Base-by-base conservation (phyloP, 2,888 invertebrate genomes). In the Pyrrhosoma nymphula region DNA sequence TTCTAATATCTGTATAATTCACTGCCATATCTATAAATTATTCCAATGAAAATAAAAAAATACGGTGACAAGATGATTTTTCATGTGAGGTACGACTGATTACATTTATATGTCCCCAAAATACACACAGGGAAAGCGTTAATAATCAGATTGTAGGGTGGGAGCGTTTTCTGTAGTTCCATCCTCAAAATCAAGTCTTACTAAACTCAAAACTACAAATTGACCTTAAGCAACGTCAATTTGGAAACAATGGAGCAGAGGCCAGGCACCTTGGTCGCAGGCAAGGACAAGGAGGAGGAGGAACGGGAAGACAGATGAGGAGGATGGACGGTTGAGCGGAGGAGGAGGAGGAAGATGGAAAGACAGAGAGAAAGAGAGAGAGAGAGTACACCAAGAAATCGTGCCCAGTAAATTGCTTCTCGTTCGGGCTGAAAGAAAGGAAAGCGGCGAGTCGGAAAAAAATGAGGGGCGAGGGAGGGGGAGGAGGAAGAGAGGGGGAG, bases 351-450 rank as follows among this genome's bases (percentile, higher is more conserved):
- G 35, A 91, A 35, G 60, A 39, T 63, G 26, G 63, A 23, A 23
- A 91, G 8, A 39, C 3, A 1, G 12, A 39, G 30, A 39, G 60
- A 35, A 35, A 91, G 39, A 60, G 93, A 18, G 26, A n/a, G 47
- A 47, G 93, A 63, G 69, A 93, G 75, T 75, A 82, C 30, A 26
- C 82, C 63, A 23, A 69, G 93, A 56, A 93, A 75, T 69, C 69
- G 69, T 47, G 47, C 69, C 93, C 39, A 47, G 69, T 93, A 93
- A 93, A 93, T 75, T 93, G 93, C 93, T 69, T 93, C 93, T 69
- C 93, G 39, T 93, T 93, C 63, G 93, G 69, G 55, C 75, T 93
- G 69, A 75, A 47, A 69, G 69, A 93, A 93, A 93, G 93, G 47
- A 47, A 69, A 47, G 93, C 60, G 47, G 69, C 47, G 93, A 75